Evolutionary conservation across 2,797 vertebrate species (phyloP).

Genomic region (Ataeniobius toweri): DNA sequence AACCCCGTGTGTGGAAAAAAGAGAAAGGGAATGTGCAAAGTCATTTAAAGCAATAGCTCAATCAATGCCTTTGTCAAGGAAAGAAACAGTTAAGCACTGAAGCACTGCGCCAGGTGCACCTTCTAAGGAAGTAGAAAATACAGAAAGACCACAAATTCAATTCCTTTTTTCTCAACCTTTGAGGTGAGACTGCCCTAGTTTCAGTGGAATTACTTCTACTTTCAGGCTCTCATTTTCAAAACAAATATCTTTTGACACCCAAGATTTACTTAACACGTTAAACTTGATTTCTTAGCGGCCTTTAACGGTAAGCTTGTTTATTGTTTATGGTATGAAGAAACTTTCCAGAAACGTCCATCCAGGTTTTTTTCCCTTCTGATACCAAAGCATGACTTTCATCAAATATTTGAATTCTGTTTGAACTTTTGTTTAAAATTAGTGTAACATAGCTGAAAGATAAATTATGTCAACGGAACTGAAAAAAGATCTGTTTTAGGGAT

Average conservation of each 20-base stretch:
- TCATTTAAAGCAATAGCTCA: background rate
- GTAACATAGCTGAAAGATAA: background rate
- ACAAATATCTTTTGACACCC: background rate
- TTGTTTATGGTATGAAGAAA: background rate
- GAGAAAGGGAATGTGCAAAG: background rate
- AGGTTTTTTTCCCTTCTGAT: background rate
- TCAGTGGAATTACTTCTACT: background rate
- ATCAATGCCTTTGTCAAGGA: background rate
- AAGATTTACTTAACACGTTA: too few species aligned
- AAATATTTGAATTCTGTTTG: background rate
- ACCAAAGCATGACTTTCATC: background rate
- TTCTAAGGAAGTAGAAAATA: background rate
- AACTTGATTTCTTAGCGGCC: background rate
- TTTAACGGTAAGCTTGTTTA: background rate
- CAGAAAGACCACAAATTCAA: background rate
- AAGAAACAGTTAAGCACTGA: background rate
- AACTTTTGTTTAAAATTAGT: background rate
- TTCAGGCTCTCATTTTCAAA: background rate
- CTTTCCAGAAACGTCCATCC: background rate
- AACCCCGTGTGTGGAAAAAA: background rate
- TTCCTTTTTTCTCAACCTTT: background rate
- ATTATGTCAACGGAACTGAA: background rate
- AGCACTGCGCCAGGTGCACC: background rate
- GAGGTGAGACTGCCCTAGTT: background rate
- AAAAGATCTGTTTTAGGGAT: background rate